Conservation (phyloP, 2,113 vertebrate genomes). For the Neogobius melanostomus region DNA sequence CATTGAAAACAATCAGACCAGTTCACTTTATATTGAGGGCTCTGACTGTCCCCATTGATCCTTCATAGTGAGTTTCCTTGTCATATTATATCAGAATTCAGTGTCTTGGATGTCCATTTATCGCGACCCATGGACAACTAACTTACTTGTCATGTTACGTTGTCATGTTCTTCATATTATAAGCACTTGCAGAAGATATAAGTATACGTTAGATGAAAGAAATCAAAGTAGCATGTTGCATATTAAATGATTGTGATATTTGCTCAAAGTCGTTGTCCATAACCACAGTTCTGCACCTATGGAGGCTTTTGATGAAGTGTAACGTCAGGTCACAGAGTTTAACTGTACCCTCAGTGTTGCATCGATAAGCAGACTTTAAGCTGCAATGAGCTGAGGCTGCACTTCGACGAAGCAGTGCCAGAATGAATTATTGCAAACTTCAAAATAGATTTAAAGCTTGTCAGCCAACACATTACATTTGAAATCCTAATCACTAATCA, state of each 20-base stretch:
- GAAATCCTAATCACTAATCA: conserved; percentile 28
- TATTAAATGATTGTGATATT: conserved; percentile 25
- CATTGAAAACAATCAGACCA: too few species aligned
- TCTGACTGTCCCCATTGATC: too few species aligned
- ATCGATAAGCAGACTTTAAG: conserved; percentile 48
- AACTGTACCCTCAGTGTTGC: conserved; percentile 45
- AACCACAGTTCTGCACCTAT: neutral
- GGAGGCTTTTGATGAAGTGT: conserved; percentile 24
- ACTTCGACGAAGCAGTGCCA: conserved; percentile 17
- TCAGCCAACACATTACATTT: conserved; percentile 14
- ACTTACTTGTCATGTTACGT: neutral
- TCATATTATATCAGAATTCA: neutral
- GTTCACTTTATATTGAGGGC: too few species aligned
- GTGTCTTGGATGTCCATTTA: neutral
- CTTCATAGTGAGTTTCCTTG: neutral
- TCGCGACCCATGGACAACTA: neutral
- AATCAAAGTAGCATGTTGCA: conserved; percentile 10
- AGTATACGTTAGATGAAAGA: conserved; percentile 9
- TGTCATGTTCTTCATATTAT: too few species aligned
- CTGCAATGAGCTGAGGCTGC: conserved; percentile 42
- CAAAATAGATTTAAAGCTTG: conserved; percentile 17
- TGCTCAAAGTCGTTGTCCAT: conserved; percentile 30
- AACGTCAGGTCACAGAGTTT: conserved; percentile 44
- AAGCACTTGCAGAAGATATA: too few species aligned
- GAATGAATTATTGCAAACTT: conserved; percentile 20